These are phyloP conservation scores for Tetraodon nigroviridis DNA, from an alignment of 2,113 vertebrate species.

Conservation along the genomic window DNA sequence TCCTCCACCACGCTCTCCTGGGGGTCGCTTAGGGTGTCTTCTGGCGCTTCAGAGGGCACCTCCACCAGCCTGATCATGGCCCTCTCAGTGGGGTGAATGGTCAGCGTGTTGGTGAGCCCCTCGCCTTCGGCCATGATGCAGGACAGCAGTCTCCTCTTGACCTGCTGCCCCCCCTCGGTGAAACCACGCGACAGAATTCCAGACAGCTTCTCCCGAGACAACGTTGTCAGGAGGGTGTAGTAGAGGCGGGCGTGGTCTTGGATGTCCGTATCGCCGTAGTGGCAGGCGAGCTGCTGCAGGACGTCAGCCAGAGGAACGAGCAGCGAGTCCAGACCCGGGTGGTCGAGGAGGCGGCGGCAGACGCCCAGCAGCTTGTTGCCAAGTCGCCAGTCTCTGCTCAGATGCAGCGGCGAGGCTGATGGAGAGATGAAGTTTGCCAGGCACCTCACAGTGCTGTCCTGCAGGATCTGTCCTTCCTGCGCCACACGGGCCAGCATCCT, in stretches of 20 bases:
- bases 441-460: slow-evolving; percentile 66
- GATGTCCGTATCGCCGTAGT: slow-evolving; percentile 79
- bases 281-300: slow-evolving; percentile 72
- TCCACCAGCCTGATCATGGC: slow-evolving; percentile 62
- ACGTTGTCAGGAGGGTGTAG: slow-evolving; percentile 80
- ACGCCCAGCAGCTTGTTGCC: slow-evolving; percentile 77
- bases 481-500: slow-evolving; percentile 77
- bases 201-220: slow-evolving; percentile 77
- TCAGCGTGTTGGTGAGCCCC: slow-evolving; percentile 70
- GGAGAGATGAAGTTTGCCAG: slow-evolving; percentile 61
- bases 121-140: slow-evolving; percentile 79
- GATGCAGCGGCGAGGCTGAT: slow-evolving; percentile 56
- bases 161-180: slow-evolving; percentile 55
- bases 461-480: slow-evolving; percentile 67
- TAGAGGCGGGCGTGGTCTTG: slow-evolving; percentile 84
- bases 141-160: slow-evolving; percentile 72
- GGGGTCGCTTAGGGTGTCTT: rapidly evolving
- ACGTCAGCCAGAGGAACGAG: slow-evolving; percentile 73
- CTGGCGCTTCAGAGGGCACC: not conserved
- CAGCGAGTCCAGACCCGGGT: slow-evolving; percentile 61
- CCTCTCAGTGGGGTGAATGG: slow-evolving; percentile 65
- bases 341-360: slow-evolving; percentile 76
- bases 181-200: slow-evolving; percentile 63
- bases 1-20: not conserved
- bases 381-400: slow-evolving; percentile 71